These are phyloP conservation scores for Mesopsocus fuscifrons DNA, from an alignment of 2,888 invertebrate genomes.

Conservation along the genomic window DNA sequence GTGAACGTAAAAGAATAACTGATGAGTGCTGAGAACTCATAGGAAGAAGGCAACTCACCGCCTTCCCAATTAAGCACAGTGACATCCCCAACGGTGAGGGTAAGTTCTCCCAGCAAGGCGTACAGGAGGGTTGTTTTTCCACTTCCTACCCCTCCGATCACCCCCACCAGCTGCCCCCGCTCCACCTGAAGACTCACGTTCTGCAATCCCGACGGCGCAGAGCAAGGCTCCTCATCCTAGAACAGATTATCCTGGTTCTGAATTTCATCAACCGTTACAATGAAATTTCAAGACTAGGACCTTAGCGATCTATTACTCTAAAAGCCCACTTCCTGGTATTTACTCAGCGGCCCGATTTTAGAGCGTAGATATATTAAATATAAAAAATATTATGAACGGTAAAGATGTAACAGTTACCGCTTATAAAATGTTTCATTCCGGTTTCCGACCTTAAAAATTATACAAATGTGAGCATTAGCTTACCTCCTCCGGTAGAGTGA, in stretches of 20 bases:
- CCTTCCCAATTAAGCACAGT: constrained; percentile 44
- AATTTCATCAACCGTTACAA: constrained; percentile 8
- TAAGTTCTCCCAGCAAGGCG: constrained; percentile 71
- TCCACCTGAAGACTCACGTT: constrained; percentile 22
- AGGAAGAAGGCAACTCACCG: too few relatives aligned
- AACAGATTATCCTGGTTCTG: too few relatives aligned
- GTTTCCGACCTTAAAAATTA: too few relatives aligned
- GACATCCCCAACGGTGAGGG: constrained; percentile 45
- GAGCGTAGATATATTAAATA: too few relatives aligned
- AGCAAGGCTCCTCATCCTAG: too few relatives aligned
- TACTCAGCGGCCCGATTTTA: too few relatives aligned
- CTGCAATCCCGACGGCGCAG: background rate
- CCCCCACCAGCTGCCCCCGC: constrained; percentile 61
- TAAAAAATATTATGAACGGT: too few relatives aligned
- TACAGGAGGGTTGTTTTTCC: constrained; percentile 79
- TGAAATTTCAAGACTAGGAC: constrained; percentile 21
- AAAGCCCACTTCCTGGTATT: too few relatives aligned
- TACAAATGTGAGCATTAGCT: too few relatives aligned
- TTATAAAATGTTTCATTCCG: too few relatives aligned
- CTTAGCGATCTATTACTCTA: background rate
- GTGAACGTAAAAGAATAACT: constrained; percentile 8
- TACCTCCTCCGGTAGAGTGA: too few relatives aligned
- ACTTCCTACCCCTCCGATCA: constrained; percentile 76
- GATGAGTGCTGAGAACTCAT: constrained; percentile 5
- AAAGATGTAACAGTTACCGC: too few relatives aligned